phyloP scores from a whole-genome alignment of 2,113 vertebrate genomes.

The Actinemys pallida region DNA sequence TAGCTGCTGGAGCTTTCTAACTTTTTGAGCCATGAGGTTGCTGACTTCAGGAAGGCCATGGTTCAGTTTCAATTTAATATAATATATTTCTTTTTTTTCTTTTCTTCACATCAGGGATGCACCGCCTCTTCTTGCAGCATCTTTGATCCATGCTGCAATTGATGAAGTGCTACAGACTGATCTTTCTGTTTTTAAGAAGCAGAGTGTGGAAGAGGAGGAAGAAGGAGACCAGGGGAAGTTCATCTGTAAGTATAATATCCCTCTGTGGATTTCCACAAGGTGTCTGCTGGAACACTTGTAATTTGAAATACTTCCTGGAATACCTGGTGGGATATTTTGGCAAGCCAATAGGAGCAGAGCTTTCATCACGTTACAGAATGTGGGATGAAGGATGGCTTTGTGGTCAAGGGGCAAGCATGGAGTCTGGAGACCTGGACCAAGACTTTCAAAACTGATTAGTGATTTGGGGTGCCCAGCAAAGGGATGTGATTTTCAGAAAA shows the following conservation, averaged over 20 bases:
- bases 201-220: conserved; percentile 67
- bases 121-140: conserved; percentile 76
- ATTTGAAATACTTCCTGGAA: conserved; percentile 37
- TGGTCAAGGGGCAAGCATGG: neutral
- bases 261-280: conserved; percentile 23
- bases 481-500: neutral
- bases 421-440: neutral
- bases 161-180: conserved; percentile 81
- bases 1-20: neutral
- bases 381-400: conserved; percentile 27
- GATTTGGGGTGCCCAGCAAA: neutral
- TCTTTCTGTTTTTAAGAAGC: conserved; percentile 80
- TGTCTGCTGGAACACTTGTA: conserved; percentile 16
- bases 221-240: conserved; percentile 39
- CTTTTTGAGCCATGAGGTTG: neutral
- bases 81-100: conserved; percentile 2
- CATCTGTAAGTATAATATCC: conserved; percentile 74
- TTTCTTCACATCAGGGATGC: conserved; percentile 76
- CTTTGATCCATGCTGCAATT: conserved; percentile 81
- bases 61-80: conserved; percentile 21
- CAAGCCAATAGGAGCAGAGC: neutral
- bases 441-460: neutral
- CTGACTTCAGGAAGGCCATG: neutral
- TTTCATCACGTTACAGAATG: conserved; percentile 33
- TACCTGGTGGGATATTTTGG: conserved; percentile 30